These are phyloP conservation scores for Glyptemys insculpta DNA, from an alignment of 2,797 vertebrate genomes.

Conservation along the genomic window DNA sequence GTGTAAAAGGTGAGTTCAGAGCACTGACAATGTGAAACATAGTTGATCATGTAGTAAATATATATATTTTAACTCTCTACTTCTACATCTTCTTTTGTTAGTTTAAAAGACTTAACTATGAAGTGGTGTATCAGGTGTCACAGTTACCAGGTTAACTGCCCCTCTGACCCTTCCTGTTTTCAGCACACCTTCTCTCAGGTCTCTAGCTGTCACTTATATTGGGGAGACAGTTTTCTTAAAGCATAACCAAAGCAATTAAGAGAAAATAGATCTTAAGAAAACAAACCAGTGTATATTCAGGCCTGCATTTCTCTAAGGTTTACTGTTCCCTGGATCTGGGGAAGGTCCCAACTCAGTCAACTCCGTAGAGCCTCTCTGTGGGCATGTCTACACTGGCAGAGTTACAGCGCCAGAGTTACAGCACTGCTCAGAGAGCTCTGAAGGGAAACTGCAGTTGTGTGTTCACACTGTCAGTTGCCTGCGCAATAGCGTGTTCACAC, in stretches of 20 bases:
- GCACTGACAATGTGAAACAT: not conserved
- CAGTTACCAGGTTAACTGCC: not conserved
- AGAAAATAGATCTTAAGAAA: not conserved
- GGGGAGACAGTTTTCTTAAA: slow-evolving; percentile 23
- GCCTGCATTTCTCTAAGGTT: not conserved
- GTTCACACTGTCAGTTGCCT: no score
- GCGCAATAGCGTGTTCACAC: no score
- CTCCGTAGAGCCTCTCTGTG: not conserved
- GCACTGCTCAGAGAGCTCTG: no score
- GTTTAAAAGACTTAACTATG: not conserved
- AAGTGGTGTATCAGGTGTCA: not conserved
- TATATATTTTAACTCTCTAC: not conserved
- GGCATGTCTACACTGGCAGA: no score
- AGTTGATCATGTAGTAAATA: not conserved
- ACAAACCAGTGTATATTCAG: not conserved
- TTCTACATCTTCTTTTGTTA: not conserved
- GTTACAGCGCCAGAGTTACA: no score
- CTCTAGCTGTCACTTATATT: not conserved
- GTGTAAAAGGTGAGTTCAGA: not conserved
- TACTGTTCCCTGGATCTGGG: not conserved
- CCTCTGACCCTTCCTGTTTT: not conserved
- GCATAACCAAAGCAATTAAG: not conserved
- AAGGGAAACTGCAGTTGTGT: no score
- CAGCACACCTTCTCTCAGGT: not conserved
- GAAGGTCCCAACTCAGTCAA: not conserved